Percentiles rank a stretch among this genome's conserved stretches.
phyloP scores from a whole-genome alignment of 2,888 invertebrate genomes.

The Hanleya hanleyi region DNA sequence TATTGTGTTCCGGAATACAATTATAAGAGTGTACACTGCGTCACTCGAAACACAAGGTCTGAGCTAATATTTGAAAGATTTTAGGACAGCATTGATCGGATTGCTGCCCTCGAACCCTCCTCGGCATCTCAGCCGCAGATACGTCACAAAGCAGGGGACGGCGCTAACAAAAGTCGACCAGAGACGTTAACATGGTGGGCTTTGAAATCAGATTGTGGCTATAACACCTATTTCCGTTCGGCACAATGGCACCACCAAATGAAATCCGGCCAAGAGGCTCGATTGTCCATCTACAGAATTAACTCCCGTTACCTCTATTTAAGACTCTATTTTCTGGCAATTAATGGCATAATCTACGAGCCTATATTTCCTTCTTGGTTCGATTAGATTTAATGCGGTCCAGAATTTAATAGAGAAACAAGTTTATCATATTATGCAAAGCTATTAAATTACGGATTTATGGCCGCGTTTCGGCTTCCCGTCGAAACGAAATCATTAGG shows the following conservation, averaged over 20 bases:
- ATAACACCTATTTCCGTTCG: neutral
- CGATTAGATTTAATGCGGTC: conserved; percentile 47
- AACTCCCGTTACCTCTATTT: neutral
- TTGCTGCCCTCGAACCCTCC: too few relatives aligned
- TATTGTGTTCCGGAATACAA: too few relatives aligned
- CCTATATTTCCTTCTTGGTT: conserved; percentile 8
- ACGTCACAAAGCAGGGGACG: neutral
- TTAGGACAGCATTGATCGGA: too few relatives aligned
- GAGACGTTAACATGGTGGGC: neutral
- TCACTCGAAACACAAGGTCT: too few relatives aligned
- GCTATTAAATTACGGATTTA: conserved; percentile 33
- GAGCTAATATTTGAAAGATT: too few relatives aligned
- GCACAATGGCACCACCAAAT: neutral
- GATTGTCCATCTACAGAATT: neutral
- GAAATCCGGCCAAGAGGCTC: neutral
- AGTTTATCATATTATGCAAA: conserved; percentile 63
- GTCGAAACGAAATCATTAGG: neutral
- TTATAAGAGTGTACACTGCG: too few relatives aligned
- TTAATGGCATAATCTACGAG: neutral
- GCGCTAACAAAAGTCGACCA: neutral
- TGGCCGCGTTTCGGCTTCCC: conserved; percentile 24
- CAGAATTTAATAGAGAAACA: conserved; percentile 53
- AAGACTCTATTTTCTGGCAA: conserved; percentile 3
- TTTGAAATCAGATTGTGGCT: neutral
- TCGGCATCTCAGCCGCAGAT: neutral